phyloP scores from a whole-genome alignment of 2,797 vertebrate species.

The Mallotus villosus region DNA sequence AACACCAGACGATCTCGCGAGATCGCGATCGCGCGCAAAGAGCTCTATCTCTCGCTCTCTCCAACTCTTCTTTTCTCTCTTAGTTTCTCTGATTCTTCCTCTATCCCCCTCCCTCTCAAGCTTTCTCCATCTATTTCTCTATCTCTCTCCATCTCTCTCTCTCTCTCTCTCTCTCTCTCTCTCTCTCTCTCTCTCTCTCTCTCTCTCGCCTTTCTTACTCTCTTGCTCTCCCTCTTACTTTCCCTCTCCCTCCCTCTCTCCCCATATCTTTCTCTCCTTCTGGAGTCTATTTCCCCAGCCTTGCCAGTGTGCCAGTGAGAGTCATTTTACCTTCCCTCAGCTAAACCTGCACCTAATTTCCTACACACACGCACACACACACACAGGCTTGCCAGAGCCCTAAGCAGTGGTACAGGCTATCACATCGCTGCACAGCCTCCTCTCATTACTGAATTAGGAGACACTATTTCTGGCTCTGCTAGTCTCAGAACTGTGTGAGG shows the following conservation, averaged over 20 bases:
- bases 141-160: not conserved
- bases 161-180: not conserved
- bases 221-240: conserved; percentile 9
- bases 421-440: conserved; percentile 1
- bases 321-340: not conserved
- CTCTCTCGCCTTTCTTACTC: not conserved
- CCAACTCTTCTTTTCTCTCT: not conserved
- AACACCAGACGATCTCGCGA: too few species aligned
- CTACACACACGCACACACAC: not conserved
- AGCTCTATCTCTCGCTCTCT: not conserved
- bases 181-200: not conserved
- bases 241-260: conserved; percentile 24
- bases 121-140: not conserved
- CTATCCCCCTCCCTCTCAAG: not conserved
- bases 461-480: not conserved
- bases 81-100: not conserved
- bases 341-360: not conserved
- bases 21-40: too few species aligned
- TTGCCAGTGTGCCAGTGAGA: not conserved
- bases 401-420: not conserved
- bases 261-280: not conserved
- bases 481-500: not conserved
- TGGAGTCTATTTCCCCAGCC: conserved; percentile 3
- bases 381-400: not conserved
- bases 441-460: not conserved